Base-by-base conservation (phyloP, 2,888 invertebrate genomes). In the Apantesis nais region DNA sequence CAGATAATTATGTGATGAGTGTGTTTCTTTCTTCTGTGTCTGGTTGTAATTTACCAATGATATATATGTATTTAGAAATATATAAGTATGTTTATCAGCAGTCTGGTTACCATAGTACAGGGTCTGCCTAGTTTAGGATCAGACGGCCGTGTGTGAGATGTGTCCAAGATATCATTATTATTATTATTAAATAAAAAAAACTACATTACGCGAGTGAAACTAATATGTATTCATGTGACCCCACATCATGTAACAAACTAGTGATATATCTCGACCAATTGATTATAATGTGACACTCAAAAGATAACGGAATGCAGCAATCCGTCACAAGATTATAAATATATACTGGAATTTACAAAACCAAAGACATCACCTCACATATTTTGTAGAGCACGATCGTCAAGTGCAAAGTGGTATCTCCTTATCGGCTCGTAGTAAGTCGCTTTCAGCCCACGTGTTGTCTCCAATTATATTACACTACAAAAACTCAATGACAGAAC, bases 401-500 rank as follows among this genome's bases (percentile, higher is more conserved):
- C 61, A 71, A 66, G 52, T 37, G 60, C 66, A 62, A 74, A 79
- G 74, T 72, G 61, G 76, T 81, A 61, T 74, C 69, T 52, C 82
- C 81, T 72, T 79, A 80, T 71, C 63, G 29, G 75, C 63, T 69
- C 67, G 71, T 78, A 78, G 76, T 81, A 79, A 78, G 77, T 76
- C 77, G 78, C 72, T 66, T 55, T 14, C 85, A 62, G 55, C 90
- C 90, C 87, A 90, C 90, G 79, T 80, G 73, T 71, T 65, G 34
- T 37, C 72, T 73, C 80, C 87, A 86, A 88, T 87, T 82, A 83
- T 78, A 79, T 83, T 77, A 80, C 78, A 82, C 83, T 85, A 89
- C 83, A 90, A 92, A 91, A 92, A 90, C 87, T 86, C 88, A 89
- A 91, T 91, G 89, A 89, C 90, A 86, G 80, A 73, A 70, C 80